Conservation (phyloP, 2,113 vertebrate genomes). For the Callocephalon fimbriatum region DNA sequence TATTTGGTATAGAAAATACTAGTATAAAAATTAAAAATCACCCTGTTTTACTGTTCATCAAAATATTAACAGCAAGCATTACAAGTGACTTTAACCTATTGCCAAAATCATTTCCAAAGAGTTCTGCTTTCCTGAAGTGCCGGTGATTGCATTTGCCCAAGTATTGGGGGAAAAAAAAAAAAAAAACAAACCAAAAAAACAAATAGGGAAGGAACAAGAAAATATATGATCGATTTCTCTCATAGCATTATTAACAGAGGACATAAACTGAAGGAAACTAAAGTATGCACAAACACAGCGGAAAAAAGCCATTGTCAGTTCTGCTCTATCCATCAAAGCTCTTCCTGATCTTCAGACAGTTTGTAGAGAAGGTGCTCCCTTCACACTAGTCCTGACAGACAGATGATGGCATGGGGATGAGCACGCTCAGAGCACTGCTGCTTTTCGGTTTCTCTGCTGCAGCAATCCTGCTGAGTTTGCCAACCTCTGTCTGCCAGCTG, state of each 20-base stretch:
- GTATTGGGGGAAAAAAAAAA: background rate
- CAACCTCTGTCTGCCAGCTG: slow-evolving; percentile 85
- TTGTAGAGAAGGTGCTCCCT: background rate
- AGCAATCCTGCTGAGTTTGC: slow-evolving; percentile 79
- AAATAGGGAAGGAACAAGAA: background rate
- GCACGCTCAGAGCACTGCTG: slow-evolving; percentile 70
- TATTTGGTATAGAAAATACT: slow-evolving; percentile 74
- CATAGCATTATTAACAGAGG: slow-evolving; percentile 12
- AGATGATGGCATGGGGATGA: slow-evolving; percentile 58
- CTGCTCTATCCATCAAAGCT: background rate
- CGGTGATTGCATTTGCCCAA: slow-evolving; percentile 72
- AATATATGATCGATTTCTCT: background rate
- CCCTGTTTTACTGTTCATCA: slow-evolving; percentile 73
- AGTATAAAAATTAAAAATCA: slow-evolving; percentile 78
- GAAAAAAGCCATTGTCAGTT: background rate
- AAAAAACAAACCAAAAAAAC: background rate
- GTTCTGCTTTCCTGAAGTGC: slow-evolving; percentile 66
- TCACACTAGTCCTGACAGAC: background rate
- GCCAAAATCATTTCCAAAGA: slow-evolving; percentile 30
- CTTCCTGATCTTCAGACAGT: background rate
- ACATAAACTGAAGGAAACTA: background rate
- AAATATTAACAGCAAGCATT: slow-evolving; percentile 70
- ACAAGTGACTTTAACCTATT: slow-evolving; percentile 60
- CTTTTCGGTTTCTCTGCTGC: slow-evolving; percentile 63
- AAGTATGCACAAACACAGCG: background rate